These are phyloP conservation scores for Cirrhinus molitorella DNA, from an alignment of 2,797 vertebrate genomes.

Conservation along the genomic window DNA sequence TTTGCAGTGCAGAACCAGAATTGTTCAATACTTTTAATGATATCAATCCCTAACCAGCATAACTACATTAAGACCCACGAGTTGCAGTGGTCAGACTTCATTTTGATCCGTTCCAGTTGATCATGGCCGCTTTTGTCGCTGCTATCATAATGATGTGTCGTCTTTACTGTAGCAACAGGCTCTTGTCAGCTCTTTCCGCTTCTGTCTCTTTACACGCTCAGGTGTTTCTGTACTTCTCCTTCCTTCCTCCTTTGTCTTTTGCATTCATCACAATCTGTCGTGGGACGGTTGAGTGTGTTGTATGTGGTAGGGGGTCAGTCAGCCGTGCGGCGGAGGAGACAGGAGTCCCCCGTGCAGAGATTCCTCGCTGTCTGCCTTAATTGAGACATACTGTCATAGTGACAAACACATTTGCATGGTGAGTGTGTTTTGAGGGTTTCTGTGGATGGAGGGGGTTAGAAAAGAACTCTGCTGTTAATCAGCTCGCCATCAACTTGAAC, in stretches of 20 bases:
- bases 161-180: slow-evolving; percentile 44
- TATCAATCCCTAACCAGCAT: background rate
- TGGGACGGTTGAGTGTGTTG: slow-evolving; percentile 47
- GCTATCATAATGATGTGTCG: slow-evolving; percentile 3
- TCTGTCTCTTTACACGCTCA: slow-evolving; percentile 23
- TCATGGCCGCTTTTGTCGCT: background rate
- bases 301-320: slow-evolving; percentile 83
- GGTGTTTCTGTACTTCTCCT: slow-evolving; percentile 19
- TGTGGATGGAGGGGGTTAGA: slow-evolving; percentile 56
- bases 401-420: slow-evolving; percentile 98
- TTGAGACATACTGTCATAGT: slow-evolving; percentile 98
- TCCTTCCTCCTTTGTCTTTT: slow-evolving; percentile 45
- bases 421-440: slow-evolving; percentile 80
- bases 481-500: slow-evolving; percentile 85
- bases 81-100: background rate
- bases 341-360: slow-evolving; percentile 73
- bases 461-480: slow-evolving; percentile 90
- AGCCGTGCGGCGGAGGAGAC: slow-evolving; percentile 81
- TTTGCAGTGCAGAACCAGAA: background rate
- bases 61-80: background rate
- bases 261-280: slow-evolving; percentile 23
- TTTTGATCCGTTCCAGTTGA: background rate
- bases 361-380: slow-evolving; percentile 86
- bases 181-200: slow-evolving; percentile 7
- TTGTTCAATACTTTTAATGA: background rate